Base-by-base conservation (phyloP, 1,140 invertebrate species). In the Diploscapter pachys region DNA sequence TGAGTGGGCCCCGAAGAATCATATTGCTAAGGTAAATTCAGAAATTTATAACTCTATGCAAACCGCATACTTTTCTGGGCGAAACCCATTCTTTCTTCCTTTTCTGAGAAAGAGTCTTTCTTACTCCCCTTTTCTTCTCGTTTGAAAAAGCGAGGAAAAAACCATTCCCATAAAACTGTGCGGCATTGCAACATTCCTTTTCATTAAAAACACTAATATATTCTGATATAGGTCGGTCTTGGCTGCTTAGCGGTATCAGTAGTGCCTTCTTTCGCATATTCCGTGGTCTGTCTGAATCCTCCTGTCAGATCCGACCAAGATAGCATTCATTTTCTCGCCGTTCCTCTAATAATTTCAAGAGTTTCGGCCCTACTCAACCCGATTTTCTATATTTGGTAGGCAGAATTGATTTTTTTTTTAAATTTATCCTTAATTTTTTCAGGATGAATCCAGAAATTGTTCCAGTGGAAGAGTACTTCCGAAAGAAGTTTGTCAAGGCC, bases 391-490 rank as follows among this genome's bases (percentile, higher is more conserved):
- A 59, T 76, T 2, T 76, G 53, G 71, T 72, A 67, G 31, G 31
- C 31, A 71, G 69, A 13, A 5, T 68, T n/a, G 1, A 67, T 64
- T 51, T 5, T n/a, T 51, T 5, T n/a, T 59, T 71, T 50, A 6
- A 70, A 13, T 71, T 2, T 0, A 68, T 9, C 11, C 31, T 8
- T 63, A n/a, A 5, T 71, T 11, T 51, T 31, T 31, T 31, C 31
- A 72, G 75, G 63, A 51, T 76, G 9, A 76, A 76, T 64, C 75
- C 75, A 13, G 75, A 76, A 55, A 72, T 76, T 5, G 56, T 76
- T n/a, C 68, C 69, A 62, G 67, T 76, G 63, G 70, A 76, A 53
- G 62, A 71, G 5, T 71, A 57, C 52, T 50, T 76, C 48, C 56
- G 63, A 48, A 76, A 76, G 63, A 76, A 65, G 5, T 52, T 57